Conservation (phyloP, 2,113 vertebrate species). For the Tringa solitaria region DNA sequence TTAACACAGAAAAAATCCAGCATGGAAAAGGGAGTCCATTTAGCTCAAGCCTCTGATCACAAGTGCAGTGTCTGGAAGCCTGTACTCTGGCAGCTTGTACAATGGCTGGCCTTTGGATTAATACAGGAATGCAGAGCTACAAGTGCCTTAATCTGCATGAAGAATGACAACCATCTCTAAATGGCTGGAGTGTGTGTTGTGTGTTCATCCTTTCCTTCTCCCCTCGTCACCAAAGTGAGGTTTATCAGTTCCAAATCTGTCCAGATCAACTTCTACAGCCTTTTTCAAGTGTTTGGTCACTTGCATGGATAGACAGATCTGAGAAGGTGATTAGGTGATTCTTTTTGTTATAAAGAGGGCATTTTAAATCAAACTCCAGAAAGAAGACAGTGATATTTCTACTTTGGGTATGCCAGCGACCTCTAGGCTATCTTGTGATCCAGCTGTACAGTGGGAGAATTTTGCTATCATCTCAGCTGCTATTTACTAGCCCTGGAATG, state of each 20-base stretch:
- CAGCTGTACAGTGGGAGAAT: background rate
- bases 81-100: background rate
- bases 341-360: background rate
- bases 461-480: background rate
- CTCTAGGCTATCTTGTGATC: background rate
- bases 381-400: background rate
- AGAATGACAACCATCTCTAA: slow-evolving; percentile 55
- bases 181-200: background rate
- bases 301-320: background rate
- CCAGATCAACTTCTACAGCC: background rate
- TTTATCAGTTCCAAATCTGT: background rate
- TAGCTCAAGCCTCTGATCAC: slow-evolving; percentile 27
- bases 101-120: slow-evolving; percentile 59
- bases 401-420: background rate
- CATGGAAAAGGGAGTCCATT: background rate
- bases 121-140: slow-evolving; percentile 44
- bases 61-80: slow-evolving; percentile 2
- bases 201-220: background rate
- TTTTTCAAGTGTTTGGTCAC: background rate
- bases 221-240: background rate
- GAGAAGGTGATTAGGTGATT: background rate
- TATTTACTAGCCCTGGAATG: background rate
- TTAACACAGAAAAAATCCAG: background rate
- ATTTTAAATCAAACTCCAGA: background rate
- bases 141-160: slow-evolving; percentile 56